These are phyloP conservation scores for Cochlearius cochlearius DNA, from an alignment of 2,113 vertebrate species.

Conservation along the genomic window DNA sequence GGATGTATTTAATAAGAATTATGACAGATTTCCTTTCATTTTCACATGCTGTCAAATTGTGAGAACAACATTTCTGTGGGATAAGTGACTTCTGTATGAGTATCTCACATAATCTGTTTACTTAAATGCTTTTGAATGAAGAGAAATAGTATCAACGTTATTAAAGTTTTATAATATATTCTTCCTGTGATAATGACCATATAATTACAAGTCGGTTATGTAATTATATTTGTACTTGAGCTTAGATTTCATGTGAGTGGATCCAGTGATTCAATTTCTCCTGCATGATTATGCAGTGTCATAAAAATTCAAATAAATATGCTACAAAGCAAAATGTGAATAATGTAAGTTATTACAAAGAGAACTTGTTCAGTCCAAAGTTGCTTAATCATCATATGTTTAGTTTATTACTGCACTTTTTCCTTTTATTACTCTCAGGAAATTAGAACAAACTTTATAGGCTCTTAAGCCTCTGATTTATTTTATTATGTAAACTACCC, in stretches of 20 bases:
- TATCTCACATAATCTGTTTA: background rate
- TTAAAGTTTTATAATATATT: background rate
- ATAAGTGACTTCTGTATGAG: background rate
- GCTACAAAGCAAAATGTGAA: conserved; percentile 10
- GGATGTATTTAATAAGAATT: background rate
- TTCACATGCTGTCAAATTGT: background rate
- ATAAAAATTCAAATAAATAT: conserved; percentile 47
- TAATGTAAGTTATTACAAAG: conserved; percentile 8
- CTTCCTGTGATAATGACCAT: background rate
- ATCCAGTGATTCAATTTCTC: conserved; percentile 36
- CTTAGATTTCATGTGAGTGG: background rate
- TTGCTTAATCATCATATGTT: conserved; percentile 34
- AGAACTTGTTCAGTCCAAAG: background rate
- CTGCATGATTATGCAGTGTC: background rate
- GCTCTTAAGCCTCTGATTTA: conserved; percentile 8
- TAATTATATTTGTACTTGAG: conserved; percentile 7
- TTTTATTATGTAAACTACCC: background rate
- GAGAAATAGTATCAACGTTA: background rate
- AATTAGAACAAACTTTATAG: conserved; percentile 18
- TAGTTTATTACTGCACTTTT: conserved; percentile 11
- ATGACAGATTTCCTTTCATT: background rate
- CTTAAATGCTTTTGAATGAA: background rate
- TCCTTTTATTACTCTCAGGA: conserved; percentile 23
- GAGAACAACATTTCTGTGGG: background rate
- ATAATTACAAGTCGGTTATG: background rate